Percentiles rank a stretch among this genome's conserved stretches.
Conservation (phyloP, 2,888 invertebrate species). For the Tetrapedia diversipes region DNA sequence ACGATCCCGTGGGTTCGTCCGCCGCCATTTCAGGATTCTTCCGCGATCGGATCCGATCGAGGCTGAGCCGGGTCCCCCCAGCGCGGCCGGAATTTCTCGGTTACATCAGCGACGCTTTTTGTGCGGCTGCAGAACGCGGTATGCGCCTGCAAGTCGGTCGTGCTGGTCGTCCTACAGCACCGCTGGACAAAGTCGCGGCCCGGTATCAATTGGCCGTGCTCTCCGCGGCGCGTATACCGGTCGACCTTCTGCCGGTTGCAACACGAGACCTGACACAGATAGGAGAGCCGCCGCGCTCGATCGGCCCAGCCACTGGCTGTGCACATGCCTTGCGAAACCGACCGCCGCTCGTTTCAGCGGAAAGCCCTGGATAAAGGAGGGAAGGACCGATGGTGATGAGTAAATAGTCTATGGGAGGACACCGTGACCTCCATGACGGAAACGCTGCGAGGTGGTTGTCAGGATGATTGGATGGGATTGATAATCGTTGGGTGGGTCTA, state of each 20-base stretch:
- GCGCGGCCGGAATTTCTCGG: conserved; percentile 65
- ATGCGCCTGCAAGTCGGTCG: conserved; percentile 43
- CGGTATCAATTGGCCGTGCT: conserved; percentile 76
- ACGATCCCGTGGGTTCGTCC: background rate
- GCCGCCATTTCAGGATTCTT: background rate
- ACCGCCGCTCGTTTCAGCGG: conserved; percentile 67
- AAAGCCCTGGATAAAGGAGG: conserved; percentile 37
- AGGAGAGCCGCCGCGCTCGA: conserved; percentile 69
- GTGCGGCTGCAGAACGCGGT: conserved; percentile 42
- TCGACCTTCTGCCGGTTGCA: conserved; percentile 83
- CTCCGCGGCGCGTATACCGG: conserved; percentile 76
- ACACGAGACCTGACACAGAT: conserved; percentile 82
- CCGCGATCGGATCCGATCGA: conserved; percentile 15
- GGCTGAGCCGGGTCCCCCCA: conserved; percentile 20
- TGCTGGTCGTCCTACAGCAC: conserved; percentile 60
- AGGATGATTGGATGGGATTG: too few relatives aligned
- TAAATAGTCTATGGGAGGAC: conserved; percentile 7
- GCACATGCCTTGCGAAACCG: conserved; percentile 74
- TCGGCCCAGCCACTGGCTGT: conserved; percentile 49
- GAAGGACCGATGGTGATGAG: conserved; percentile 8
- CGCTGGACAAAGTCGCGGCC: conserved; percentile 67
- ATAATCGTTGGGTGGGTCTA: background rate
- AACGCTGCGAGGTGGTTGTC: too few relatives aligned
- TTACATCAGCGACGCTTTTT: conserved; percentile 69
- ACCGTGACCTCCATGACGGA: conserved; percentile 26